Conservation (phyloP, 1,140 invertebrate species). For the Zelostemma sp. region DNA sequence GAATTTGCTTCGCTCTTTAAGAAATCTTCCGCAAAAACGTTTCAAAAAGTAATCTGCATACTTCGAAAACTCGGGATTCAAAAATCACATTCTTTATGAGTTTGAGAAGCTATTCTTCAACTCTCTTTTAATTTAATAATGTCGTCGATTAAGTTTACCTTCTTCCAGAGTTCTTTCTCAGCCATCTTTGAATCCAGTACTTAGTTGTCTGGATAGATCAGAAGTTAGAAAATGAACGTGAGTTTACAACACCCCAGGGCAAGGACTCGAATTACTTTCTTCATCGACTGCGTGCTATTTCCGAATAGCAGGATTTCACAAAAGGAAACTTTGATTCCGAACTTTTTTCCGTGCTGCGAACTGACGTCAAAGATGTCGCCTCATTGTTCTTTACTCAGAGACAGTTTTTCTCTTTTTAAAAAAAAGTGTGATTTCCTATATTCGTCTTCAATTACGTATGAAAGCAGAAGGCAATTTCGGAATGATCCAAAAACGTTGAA, state of each 20-base stretch:
- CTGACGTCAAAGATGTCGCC: background rate
- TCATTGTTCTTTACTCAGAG: too few relatives aligned
- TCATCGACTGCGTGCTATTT: constrained; percentile 15
- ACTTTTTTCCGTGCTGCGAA: background rate
- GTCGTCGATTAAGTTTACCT: constrained; percentile 30
- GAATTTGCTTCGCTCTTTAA: too few relatives aligned
- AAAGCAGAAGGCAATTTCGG: too few relatives aligned
- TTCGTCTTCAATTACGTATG: too few relatives aligned
- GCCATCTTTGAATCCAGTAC: constrained; percentile 4
- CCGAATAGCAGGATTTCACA: constrained; percentile 1
- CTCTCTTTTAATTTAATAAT: constrained; percentile 26
- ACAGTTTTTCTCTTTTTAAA: too few relatives aligned
- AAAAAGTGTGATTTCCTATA: too few relatives aligned
- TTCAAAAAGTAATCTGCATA: too few relatives aligned
- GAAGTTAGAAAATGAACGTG: constrained; percentile 10
- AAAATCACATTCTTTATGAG: constrained; percentile 15
- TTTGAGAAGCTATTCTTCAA: constrained; percentile 18
- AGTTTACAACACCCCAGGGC: constrained; percentile 18
- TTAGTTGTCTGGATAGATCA: constrained; percentile 13
- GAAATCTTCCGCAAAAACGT: too few relatives aligned
- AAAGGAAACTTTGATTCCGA: constrained; percentile 1
- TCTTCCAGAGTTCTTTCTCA: constrained; percentile 9
- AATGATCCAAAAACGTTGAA: too few relatives aligned
- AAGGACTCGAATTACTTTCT: constrained; percentile 19
- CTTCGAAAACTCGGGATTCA: too few relatives aligned